phyloP scores from a whole-genome alignment of 2,113 vertebrate species.

The Chloropsis cyanopogon region DNA sequence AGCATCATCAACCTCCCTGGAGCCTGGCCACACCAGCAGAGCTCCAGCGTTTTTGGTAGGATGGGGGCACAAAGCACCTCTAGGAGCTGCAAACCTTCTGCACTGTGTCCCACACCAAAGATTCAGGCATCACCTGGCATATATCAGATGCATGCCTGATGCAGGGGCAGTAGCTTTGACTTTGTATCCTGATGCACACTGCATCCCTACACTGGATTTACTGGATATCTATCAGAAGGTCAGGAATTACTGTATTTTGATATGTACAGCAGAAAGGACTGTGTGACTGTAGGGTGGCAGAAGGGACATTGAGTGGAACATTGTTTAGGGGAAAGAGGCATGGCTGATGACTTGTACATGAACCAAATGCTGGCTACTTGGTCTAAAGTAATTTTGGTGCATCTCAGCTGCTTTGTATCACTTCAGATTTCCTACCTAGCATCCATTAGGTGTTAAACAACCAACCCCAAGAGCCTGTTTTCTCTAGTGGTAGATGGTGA shows the following conservation, averaged over 20 bases:
- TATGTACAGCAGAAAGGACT: background rate
- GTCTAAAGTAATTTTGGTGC: background rate
- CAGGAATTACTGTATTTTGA: background rate
- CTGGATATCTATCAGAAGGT: background rate
- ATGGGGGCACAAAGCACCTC: background rate
- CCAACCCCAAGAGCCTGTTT: fast-evolving
- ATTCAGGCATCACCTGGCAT: background rate
- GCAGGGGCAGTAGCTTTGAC: background rate
- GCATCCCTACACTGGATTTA: background rate
- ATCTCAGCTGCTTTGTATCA: background rate
- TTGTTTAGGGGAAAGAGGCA: background rate
- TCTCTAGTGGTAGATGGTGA: background rate
- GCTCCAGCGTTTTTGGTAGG: background rate
- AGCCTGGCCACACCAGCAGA: fast-evolving
- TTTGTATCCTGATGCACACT: background rate
- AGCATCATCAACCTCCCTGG: background rate
- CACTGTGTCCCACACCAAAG: background rate
- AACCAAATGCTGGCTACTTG: background rate
- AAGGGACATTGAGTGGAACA: background rate
- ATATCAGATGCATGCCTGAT: fast-evolving
- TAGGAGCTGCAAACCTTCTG: background rate
- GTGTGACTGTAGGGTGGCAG: background rate
- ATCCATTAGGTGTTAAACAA: background rate
- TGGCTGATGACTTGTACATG: background rate
- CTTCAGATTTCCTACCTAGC: background rate